Base-by-base conservation (phyloP, 2,888 invertebrate species). In the Lasioglossum figueresi region DNA sequence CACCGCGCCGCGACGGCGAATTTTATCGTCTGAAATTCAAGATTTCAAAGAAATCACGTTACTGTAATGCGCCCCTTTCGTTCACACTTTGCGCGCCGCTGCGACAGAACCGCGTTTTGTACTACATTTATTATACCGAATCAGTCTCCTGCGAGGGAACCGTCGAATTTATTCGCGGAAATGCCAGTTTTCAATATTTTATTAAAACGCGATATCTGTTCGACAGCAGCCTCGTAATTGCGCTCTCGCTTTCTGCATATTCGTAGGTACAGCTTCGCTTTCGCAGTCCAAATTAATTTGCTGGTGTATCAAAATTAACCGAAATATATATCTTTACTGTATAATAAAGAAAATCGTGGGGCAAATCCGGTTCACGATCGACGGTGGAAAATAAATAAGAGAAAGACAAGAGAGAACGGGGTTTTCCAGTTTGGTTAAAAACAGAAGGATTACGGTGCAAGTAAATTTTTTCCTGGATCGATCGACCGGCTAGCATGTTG, bases 11-110 rank as follows among this genome's bases (percentile, higher is more conserved):
- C 68, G 23, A 3, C 66, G 66, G 66, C 56, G 43, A 75, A 78
- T 84, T 79, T 83, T 71, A 78, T 83, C 63, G 43, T 31, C 43
- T 40, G 63, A 56, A 83, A 83, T 78, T 76, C 78, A 83, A 84
- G 84, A 84, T 83, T 83, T 83, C 37, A 79, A 12, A 31, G 10
- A 79, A 79, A 72, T 79, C 79, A 75, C 79, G 84, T 75, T 75
- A 75, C 83, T 5, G 43, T 66, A 52, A 75, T 66, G 78, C 75
- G 43, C 78, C 52, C 75, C 59, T 45, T 43, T 75, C 34, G 23
- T 75, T 63, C 70, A 12, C 37, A 71, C 27, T 71, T 71, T 52
- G 71, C 63, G 10, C 27, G 27, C 5, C 63, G 12, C n/a, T 23
- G 31, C 16, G 31, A 63, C 63, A 31, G 31, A 63, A 63, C 56